Base-by-base conservation (phyloP, 1,140 invertebrate genomes). In the Dendroctonus ponderosae region DNA sequence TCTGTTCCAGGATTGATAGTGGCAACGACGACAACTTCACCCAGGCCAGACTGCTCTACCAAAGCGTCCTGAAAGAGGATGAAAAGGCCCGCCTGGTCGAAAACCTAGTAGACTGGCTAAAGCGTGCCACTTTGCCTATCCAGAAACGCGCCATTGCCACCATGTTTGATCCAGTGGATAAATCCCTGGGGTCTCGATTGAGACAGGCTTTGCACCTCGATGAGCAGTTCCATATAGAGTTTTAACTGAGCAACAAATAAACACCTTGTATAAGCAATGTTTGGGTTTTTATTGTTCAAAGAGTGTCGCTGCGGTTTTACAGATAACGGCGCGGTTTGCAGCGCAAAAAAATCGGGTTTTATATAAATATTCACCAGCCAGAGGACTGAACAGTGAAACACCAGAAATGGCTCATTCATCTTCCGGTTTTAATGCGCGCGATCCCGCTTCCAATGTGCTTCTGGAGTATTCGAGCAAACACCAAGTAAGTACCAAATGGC, bases 21-120 rank as follows among this genome's bases (percentile, higher is more conserved):
- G 86, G 85, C 5, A 86, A 93, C 75, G 94, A 96, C 70, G 95
- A 98, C 75, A 96, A 98, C 78, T 98, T 87, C 78, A 83, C 85
- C 87, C 79, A 84, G 85, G 0, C 96, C 97, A 81, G 84, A 7
- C 72, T 81, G 6, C 94, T 98, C 78, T 99, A 89, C 84, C 86
- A 85, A 42, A 86, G 92, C 66, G 88, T 92, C 2, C 76, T 98
- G 53, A 85, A 87, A 67, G 83, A 85, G 11, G 86, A 85, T 3
- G 92, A 88, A 67, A 87, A 86, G 69, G 81, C 84, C 51, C 83
- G 93, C 44, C 77, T 94, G 61, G 87, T 92, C 1, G 79, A 87
- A 53, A 97, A 98, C 75, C 87, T 98, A 77, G 91, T 87, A 3
- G 86, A 80, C 5, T 86, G 90, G 78, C 75, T 97, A 44, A 86